phyloP scores from a whole-genome alignment of 1,140 invertebrate genomes.

The Drosophila tropicalis region DNA sequence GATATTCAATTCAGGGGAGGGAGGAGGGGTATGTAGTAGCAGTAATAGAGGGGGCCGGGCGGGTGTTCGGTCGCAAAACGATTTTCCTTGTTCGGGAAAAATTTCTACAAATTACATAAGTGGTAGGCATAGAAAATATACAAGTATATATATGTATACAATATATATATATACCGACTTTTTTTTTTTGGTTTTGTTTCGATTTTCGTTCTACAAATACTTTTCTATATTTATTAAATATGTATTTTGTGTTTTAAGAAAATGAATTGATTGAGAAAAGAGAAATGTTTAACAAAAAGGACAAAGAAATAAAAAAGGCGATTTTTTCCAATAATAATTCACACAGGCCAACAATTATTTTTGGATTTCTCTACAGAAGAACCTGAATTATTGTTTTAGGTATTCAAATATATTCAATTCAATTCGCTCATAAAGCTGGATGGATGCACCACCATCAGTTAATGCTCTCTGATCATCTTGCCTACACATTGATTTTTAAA shows the following conservation, averaged over 20 bases:
- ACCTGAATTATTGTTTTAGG: background rate
- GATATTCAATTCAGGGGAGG: conserved; percentile 16
- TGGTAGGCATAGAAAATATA: conserved; percentile 82
- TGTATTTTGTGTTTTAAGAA: conserved; percentile 43
- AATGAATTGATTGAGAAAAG: conserved; percentile 41
- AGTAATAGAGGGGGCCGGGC: background rate
- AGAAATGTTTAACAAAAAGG: conserved; percentile 21
- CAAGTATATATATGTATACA: conserved; percentile 71
- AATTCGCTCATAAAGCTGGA: too few species aligned
- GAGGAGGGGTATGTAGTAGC: background rate
- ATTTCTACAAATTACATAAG: conserved; percentile 81
- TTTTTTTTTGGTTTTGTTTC: conserved; percentile 29
- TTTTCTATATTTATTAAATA: conserved; percentile 67
- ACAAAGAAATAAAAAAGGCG: conserved; percentile 9
- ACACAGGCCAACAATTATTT: conserved; percentile 4
- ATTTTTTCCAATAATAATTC: background rate
- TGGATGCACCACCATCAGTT: too few species aligned
- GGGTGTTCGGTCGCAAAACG: background rate
- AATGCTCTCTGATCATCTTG: too few species aligned
- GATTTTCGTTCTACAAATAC: conserved; percentile 73
- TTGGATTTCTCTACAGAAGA: background rate
- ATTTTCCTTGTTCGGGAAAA: conserved; percentile 47
- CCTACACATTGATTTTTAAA: background rate
- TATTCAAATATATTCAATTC: too few species aligned
- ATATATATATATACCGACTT: conserved; percentile 70